Evolutionary conservation across 2,888 invertebrate species (phyloP).

Genomic region (Caenorhabditis becei): DNA sequence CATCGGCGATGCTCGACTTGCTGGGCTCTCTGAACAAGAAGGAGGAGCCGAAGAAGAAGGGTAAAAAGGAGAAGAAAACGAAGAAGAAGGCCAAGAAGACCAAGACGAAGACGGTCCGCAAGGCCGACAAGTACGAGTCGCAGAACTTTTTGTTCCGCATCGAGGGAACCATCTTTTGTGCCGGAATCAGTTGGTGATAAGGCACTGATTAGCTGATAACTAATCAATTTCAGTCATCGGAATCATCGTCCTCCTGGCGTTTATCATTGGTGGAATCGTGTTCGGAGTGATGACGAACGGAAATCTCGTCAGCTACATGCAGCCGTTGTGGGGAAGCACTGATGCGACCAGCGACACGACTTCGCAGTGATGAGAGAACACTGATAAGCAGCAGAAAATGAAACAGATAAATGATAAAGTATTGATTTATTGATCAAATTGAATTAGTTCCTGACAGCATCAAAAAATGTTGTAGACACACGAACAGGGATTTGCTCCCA

Average conservation of each 20-base stretch:
- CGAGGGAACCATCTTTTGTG: slow-evolving; percentile 66
- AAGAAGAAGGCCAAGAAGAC: slow-evolving; percentile 50
- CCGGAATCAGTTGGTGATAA: slow-evolving; percentile 36
- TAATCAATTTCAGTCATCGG: slow-evolving; percentile 9
- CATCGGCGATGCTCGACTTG: slow-evolving; percentile 64
- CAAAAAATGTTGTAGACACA: too few species aligned
- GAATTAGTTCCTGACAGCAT: too few species aligned
- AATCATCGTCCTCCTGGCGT: slow-evolving; percentile 14
- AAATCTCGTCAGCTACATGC: slow-evolving; percentile 43
- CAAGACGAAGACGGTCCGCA: slow-evolving; percentile 59
- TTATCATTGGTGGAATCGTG: slow-evolving; percentile 25
- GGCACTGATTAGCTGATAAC: too few species aligned
- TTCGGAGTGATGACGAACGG: slow-evolving; percentile 36
- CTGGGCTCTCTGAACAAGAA: slow-evolving; percentile 59
- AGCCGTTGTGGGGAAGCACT: slow-evolving; percentile 18
- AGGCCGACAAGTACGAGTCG: slow-evolving; percentile 61
- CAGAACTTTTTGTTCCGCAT: slow-evolving; percentile 67
- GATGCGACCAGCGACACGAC: slow-evolving; percentile 19
- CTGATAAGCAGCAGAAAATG: too few species aligned
- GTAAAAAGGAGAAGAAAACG: slow-evolving; percentile 22
- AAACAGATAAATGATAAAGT: too few species aligned
- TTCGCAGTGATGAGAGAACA: too few species aligned
- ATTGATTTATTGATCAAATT: too few species aligned
- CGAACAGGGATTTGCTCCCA: too few species aligned
- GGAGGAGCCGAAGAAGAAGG: slow-evolving; percentile 22